Base-by-base conservation (phyloP, 2,113 vertebrate species). In the Etia nguti region DNA sequence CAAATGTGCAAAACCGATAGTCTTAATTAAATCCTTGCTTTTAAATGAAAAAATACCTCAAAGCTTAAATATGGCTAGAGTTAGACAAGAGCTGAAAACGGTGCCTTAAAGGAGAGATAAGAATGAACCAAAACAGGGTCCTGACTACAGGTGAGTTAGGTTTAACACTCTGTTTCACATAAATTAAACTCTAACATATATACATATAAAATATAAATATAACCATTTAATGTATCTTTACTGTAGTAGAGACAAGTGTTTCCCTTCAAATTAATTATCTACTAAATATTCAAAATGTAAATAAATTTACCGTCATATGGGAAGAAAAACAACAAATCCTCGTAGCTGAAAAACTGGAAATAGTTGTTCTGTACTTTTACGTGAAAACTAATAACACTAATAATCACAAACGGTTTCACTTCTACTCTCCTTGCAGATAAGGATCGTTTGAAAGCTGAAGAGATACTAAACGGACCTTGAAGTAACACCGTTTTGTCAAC, bases 1-100 rank as follows among this genome's bases (percentile, higher is more conserved):
- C 36, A 70, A 2, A 36, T 70, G n/a, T 43, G 36, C 36, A 70
- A 70, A 43, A 24, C 11, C 0, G 1, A 22, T 0, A 41, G 36
- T 41, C 7, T 70, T 41, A 70, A 15, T 41, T 43, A 41, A 70
- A 70, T 70, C 3, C 36, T 70, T 6, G 10, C 36, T 68, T 68
- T 68, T 41, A 70, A 24, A 70, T 70, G n/a, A 70, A 41, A 70
- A 68, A n/a, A 68, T 15, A 5, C 11, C 10, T 68, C 62, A 68
- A 68, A 41, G 11, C 36, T 68, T 22, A 68, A 68, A 41, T 68
- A 41, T 68, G 62, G 20, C 1, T 68, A 68, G 3, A 41, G 7
- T 38, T 68, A 15, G 62, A 1, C 20, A 41, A 68, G 2, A 68
- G 62, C 62, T 24, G 41, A 9, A 41, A 70, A 70, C 26, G 65